Evolutionary conservation across 2,888 invertebrate species (phyloP), one percentile per base, ranked within the genome.

Genomic region (Pollenia amentaria): DNA sequence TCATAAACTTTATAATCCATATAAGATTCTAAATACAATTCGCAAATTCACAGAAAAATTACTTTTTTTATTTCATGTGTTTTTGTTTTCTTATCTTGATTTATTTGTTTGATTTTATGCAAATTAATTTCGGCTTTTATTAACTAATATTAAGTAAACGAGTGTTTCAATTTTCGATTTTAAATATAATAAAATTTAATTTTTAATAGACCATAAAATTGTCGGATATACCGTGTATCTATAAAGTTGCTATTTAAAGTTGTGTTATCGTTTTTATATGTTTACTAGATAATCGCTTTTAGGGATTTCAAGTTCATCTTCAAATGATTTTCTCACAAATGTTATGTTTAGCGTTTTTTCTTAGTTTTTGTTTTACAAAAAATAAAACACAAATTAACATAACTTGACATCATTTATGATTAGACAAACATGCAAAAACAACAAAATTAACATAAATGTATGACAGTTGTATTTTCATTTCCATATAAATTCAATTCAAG

Each of bases 121-220:
- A 69, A 78, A 77, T 75, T 51, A 70, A 44, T 73, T 72, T 81
- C 55, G 12, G 12, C 9, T 55, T 70, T 42, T 79, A 12, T 51
- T 21, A 18, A 7, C 12, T 12, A 38, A 55, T 21, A 11, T 51
- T 14, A n/a, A 51, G 12, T 0, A n/a, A 38, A 40, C 42, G 64
- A 29, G 12, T 42, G 21, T 62, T 42, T 29, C 21, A 60, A 29
- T 48, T 42, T 21, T 48, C 14, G 16, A 46, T 57, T 60, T 44
- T 29, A 11, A 12, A 18, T 64, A 38, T 21, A 64, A 67, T 67
- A 78, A 82, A 81, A 78, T 62, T 14, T 40, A 73, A 80, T 60
- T 75, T 70, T 80, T 80, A 60, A 76, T 84, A 77, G 72, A 62
- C 84, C 80, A 80, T 87, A n/a, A 84, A 87, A 73, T 80, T 62